Evolutionary conservation across 2,888 invertebrate species (phyloP).

Genomic region (Hydropsyche betteni): DNA sequence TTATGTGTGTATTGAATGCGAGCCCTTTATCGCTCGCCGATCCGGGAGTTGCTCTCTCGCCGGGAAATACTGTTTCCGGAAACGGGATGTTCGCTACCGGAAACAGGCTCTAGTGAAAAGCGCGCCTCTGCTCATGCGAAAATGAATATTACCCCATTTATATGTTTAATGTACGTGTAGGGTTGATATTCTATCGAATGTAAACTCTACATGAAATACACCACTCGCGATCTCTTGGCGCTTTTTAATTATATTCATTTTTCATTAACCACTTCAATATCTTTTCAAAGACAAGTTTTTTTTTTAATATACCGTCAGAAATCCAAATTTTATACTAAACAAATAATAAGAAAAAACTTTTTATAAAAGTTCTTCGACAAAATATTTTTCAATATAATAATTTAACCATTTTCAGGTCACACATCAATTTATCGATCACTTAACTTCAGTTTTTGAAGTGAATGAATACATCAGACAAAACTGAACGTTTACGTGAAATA

Average conservation of each 20-base stretch:
- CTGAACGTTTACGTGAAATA: background rate
- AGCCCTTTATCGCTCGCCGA: slow-evolving; percentile 34
- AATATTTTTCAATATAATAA: background rate
- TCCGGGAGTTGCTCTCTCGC: slow-evolving; percentile 39
- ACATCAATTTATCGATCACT: background rate
- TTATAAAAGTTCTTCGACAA: too few relatives aligned
- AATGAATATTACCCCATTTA: slow-evolving; percentile 26
- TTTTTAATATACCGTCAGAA: background rate
- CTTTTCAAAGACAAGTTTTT: background rate
- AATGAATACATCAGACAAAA: background rate
- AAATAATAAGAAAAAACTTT: too few relatives aligned
- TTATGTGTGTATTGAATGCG: background rate
- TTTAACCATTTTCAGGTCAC: background rate
- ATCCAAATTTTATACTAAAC: too few relatives aligned
- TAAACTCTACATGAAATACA: too few relatives aligned
- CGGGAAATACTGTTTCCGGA: slow-evolving; percentile 48
- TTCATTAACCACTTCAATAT: too few relatives aligned
- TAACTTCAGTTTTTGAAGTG: background rate
- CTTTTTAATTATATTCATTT: background rate
- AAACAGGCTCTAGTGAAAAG: slow-evolving; percentile 41
- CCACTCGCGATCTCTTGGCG: background rate
- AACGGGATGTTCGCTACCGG: slow-evolving; percentile 48
- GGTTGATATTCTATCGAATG: too few relatives aligned
- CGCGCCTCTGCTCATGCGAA: slow-evolving; percentile 28
- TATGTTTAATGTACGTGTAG: slow-evolving; percentile 8